Evolutionary conservation across 2,888 invertebrate genomes (phyloP).

Genomic region (Cerastis rubricosa): DNA sequence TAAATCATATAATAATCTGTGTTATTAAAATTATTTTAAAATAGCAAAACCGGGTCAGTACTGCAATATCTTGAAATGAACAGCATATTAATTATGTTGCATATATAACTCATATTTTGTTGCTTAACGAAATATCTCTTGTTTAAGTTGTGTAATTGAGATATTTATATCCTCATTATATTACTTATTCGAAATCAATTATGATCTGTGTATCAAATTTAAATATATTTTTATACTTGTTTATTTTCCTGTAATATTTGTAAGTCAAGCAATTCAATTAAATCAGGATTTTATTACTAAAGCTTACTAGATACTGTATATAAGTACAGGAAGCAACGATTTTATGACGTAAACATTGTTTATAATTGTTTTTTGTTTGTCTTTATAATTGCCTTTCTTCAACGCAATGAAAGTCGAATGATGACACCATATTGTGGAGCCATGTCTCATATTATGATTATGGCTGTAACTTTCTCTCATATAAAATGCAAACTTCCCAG

Average conservation of each 20-base stretch:
- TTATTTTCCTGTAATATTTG: background rate
- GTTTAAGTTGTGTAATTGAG: constrained; percentile 24
- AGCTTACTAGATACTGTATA: background rate
- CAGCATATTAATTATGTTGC: constrained; percentile 44
- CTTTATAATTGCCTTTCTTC: constrained; percentile 12
- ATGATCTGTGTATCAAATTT: constrained; percentile 26
- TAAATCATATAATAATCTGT: constrained; percentile 40
- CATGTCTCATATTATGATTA: constrained; percentile 3
- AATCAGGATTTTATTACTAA: background rate
- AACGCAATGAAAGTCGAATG: constrained; percentile 17
- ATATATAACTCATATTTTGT: constrained; percentile 26
- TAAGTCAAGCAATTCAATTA: constrained; percentile 11
- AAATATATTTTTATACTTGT: background rate
- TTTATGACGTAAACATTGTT: background rate
- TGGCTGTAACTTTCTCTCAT: constrained; percentile 37
- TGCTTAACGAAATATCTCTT: constrained; percentile 13
- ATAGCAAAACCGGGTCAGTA: constrained; percentile 39
- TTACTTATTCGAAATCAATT: constrained; percentile 27
- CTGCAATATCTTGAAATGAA: constrained; percentile 41
- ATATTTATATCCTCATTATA: constrained; percentile 34
- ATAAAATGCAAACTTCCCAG: constrained; percentile 15
- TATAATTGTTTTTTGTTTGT: background rate
- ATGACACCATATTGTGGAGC: constrained; percentile 17
- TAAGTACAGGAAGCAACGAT: background rate
- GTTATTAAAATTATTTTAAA: constrained; percentile 30